phyloP scores from a whole-genome alignment of 2,888 invertebrate genomes.

The Sarcophaga carnaria region DNA sequence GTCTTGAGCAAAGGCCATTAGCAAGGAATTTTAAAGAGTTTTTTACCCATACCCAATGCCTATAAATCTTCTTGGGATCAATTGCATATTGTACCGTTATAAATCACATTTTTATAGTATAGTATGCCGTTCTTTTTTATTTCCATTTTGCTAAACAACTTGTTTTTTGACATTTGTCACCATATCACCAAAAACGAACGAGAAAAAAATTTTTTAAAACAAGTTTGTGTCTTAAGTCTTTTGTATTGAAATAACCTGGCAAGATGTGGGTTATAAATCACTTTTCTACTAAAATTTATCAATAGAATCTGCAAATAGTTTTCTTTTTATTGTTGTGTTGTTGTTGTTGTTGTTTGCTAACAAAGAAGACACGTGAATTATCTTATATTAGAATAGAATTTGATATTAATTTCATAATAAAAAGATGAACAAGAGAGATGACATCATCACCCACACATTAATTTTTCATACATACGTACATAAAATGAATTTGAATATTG shows the following conservation, averaged over 20 bases:
- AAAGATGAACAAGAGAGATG: constrained; percentile 14
- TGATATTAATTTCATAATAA: background rate
- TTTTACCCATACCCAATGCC: constrained; percentile 35
- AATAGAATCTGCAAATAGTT: background rate
- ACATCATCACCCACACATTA: constrained; percentile 50
- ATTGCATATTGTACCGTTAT: constrained; percentile 58
- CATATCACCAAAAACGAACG: background rate
- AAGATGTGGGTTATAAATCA: constrained; percentile 18
- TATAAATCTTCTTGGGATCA: constrained; percentile 42
- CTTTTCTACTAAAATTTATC: constrained; percentile 32
- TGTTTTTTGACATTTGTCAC: constrained; percentile 53
- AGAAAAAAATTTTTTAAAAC: background rate
- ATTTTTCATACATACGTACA: background rate
- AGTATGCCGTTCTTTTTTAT: background rate
- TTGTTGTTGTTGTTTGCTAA: background rate
- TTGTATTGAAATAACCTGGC: constrained; percentile 34
- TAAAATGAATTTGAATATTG: constrained; percentile 18
- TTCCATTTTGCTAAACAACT: constrained; percentile 18
- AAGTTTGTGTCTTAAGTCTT: constrained; percentile 50
- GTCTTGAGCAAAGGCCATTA: too few relatives aligned
- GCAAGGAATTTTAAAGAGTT: background rate
- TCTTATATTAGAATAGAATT: background rate
- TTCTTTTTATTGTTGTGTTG: too few relatives aligned
- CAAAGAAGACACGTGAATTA: background rate
- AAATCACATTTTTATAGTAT: constrained; percentile 45